phyloP scores from a whole-genome alignment of 2,888 invertebrate genomes.

The Euplagia quadripunctaria region DNA sequence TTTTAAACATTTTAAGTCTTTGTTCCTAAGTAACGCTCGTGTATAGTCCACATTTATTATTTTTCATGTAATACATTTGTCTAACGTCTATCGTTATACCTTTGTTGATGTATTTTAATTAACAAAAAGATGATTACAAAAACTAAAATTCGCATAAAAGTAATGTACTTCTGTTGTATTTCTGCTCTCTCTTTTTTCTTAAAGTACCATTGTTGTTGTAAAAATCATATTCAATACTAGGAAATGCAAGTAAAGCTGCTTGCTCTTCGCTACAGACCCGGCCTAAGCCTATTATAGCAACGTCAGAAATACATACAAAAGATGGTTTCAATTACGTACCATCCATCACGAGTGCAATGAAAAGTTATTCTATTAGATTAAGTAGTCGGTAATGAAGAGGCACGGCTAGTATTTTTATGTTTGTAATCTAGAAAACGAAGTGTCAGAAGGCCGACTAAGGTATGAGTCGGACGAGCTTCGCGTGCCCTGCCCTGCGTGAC shows the following conservation, averaged over 20 bases:
- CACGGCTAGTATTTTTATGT: constrained; percentile 74
- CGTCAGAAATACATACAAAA: constrained; percentile 50
- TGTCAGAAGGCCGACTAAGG: constrained; percentile 68
- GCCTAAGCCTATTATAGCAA: constrained; percentile 35
- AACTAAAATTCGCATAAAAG: no score
- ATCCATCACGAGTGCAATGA: constrained; percentile 43
- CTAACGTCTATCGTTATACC: no score
- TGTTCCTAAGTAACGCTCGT: no score
- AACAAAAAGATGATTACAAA: background rate
- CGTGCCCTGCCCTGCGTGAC: constrained; percentile 78
- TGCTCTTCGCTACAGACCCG: constrained; percentile 19
- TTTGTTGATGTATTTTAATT: no score
- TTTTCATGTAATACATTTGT: no score
- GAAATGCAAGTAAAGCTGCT: background rate
- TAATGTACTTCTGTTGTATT: background rate
- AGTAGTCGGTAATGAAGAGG: constrained; percentile 71
- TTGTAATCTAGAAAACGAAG: constrained; percentile 72
- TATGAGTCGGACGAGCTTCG: constrained; percentile 63
- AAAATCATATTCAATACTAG: background rate
- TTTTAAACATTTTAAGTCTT: background rate
- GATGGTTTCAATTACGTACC: constrained; percentile 49
- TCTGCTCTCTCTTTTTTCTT: background rate
- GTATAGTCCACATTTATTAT: no score
- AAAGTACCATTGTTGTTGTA: background rate
- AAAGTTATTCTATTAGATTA: constrained; percentile 64